These are phyloP conservation scores for Lasioglossum baleicum DNA, from an alignment of 1,140 invertebrate genomes.

Conservation along the genomic window DNA sequence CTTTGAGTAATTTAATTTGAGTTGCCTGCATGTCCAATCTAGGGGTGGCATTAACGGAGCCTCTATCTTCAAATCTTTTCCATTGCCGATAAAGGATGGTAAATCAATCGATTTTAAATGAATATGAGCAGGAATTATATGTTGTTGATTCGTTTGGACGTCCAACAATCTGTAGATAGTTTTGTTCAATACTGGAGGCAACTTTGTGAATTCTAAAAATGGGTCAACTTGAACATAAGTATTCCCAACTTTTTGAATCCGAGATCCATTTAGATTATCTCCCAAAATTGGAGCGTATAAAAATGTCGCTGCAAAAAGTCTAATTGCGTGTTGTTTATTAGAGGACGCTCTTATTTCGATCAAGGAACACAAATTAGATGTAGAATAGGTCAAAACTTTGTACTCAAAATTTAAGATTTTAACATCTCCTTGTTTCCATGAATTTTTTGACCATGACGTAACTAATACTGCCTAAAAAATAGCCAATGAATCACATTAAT, in stretches of 20 bases:
- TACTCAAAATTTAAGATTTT: slow-evolving; percentile 65
- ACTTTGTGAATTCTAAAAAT: slow-evolving; percentile 56
- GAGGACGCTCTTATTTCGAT: slow-evolving; percentile 70
- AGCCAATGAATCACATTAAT: neutral
- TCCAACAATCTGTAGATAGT: slow-evolving; percentile 57
- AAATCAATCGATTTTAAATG: slow-evolving; percentile 70
- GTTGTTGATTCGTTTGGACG: slow-evolving; percentile 43
- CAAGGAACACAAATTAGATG: slow-evolving; percentile 67
- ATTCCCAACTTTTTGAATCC: slow-evolving; percentile 72
- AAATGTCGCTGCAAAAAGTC: slow-evolving; percentile 73
- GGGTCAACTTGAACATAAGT: slow-evolving; percentile 70
- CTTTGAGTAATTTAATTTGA: slow-evolving; percentile 54
- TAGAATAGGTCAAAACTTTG: slow-evolving; percentile 67
- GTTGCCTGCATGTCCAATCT: slow-evolving; percentile 72
- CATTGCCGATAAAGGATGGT: slow-evolving; percentile 41
- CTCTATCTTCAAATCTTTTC: slow-evolving; percentile 62
- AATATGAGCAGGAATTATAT: slow-evolving; percentile 75
- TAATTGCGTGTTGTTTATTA: slow-evolving; percentile 69
- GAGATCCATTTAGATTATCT: slow-evolving; percentile 74
- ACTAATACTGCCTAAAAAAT: slow-evolving; percentile 64
- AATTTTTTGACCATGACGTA: slow-evolving; percentile 59
- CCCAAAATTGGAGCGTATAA: slow-evolving; percentile 77
- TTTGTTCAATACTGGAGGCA: slow-evolving; percentile 59
- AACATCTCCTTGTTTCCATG: slow-evolving; percentile 55
- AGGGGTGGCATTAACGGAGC: slow-evolving; percentile 74